Base-by-base conservation (phyloP, 2,797 vertebrate genomes). In the Eutrigla gurnardus region DNA sequence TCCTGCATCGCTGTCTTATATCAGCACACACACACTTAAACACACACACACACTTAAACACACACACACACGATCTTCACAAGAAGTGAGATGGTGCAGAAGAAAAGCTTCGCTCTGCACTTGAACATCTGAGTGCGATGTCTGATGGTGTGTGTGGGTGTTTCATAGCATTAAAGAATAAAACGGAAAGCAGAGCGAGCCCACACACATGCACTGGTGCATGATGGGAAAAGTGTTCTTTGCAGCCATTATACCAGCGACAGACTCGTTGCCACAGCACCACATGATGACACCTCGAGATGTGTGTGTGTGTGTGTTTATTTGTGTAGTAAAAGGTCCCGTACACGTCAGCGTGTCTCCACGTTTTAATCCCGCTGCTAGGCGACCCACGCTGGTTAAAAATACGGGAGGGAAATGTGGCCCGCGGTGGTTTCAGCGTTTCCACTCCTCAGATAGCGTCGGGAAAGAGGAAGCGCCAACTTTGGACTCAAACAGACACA, bases 101-200 rank as follows among this genome's bases (percentile, higher is more conserved):
- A 76, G 49, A 78, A 66, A 74, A 66, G 15, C 57, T 57, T 61
- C 25, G 42, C 39, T 52, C 62, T 17, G 4, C 65, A 32, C 52
- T 43, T 33, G 18, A 46, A 71, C 32, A 68, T 25, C 59, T 47
- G 17, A 72, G 70, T 13, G 54, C 37, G 77, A 61, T 59, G 50
- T 66, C 36, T 75, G 13, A 71, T 13, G 3, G 25, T 49, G 37
- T 64, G 85, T 77, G 83, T 84, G 78, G 87, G 88, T 52, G 85
- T 73, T 71, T n/a, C 14, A n/a, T 55, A 58, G 78, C 63, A 43
- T 70, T 67, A 50, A 73, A 52, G 67, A 67, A 80, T 65, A 63
- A 76, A 76, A 54, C 1, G 15, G 42, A 79, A 65, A 78, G 71
- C 70, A 40, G 35, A 72, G 59, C 14, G 39, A 68, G 74, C 80